Conservation (phyloP, 1,140 invertebrate genomes). For the Teleogryllus occipitalis region DNA sequence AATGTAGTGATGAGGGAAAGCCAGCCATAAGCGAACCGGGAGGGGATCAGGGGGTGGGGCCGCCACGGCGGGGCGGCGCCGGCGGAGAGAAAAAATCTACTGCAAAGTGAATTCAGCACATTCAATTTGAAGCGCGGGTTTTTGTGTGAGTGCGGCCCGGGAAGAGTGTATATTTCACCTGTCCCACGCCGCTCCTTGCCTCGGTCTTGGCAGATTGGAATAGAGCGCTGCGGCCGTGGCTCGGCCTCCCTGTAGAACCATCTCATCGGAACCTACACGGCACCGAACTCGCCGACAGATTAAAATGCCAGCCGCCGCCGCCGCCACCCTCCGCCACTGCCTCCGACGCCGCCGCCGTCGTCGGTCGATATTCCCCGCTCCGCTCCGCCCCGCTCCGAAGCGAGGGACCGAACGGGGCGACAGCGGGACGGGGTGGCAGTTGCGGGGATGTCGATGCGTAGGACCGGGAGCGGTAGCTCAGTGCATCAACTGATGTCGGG, state of each 20-base stretch:
- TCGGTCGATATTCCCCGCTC: neutral
- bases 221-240: neutral
- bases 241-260: neutral
- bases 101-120: neutral
- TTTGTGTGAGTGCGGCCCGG: neutral
- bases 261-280: neutral
- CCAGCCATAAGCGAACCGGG: neutral
- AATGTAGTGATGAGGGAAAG: conserved; percentile 1
- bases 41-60: neutral
- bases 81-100: neutral
- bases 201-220: neutral
- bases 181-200: neutral
- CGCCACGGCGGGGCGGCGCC: too few species aligned
- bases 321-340: too few species aligned
- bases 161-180: conserved; percentile 4
- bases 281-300: conserved; percentile 2
- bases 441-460: too few species aligned
- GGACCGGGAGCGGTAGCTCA: too few species aligned
- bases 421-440: too few species aligned
- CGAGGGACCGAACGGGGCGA: neutral
- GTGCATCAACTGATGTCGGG: too few species aligned
- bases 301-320: neutral
- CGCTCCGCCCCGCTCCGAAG: neutral
- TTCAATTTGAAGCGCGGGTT: neutral
- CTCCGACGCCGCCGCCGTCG: neutral